A percentile compares a stretch with the other conserved stretches of the same genome.
phyloP scores from a whole-genome alignment of 2,797 vertebrate genomes.

The Morus bassanus region DNA sequence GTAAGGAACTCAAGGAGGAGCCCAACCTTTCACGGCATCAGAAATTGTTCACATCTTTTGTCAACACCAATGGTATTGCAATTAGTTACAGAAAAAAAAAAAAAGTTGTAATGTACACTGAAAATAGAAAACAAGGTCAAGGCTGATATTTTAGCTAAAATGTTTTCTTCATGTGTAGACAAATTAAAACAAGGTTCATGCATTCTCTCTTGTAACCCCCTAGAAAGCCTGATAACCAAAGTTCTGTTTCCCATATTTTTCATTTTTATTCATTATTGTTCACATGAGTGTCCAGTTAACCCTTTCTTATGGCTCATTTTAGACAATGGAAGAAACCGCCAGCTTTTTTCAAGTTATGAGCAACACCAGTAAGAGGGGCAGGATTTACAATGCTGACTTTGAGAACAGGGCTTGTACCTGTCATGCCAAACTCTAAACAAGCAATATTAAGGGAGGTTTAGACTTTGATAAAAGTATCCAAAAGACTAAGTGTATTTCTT shows the following conservation, averaged over 20 bases:
- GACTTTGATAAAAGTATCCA: not conserved
- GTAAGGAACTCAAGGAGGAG: conserved; percentile 6
- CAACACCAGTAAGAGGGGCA: not conserved
- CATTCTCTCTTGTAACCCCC: conserved; percentile 2
- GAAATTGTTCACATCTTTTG: not conserved
- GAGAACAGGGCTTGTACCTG: not conserved
- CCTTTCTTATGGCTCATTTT: not conserved
- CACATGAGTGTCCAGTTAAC: not conserved
- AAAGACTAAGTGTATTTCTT: not conserved
- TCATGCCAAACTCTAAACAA: not conserved
- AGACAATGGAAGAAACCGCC: not conserved
- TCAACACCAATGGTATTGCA: conserved; percentile 39
- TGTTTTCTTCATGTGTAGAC: not conserved
- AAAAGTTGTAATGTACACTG: not conserved
- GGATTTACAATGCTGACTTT: not conserved
- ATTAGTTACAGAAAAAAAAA: conserved; percentile 8
- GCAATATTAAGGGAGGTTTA: not conserved
- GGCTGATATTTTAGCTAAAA: conserved; percentile 22
- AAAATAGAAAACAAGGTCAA: conserved; percentile 52
- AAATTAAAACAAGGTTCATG: conserved; percentile 26
- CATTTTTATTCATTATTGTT: conserved; percentile 2
- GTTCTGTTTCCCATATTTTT: not conserved
- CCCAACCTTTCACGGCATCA: not conserved
- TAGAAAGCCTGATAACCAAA: not conserved
- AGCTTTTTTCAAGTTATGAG: not conserved